Conservation (phyloP, 2,888 invertebrate species). For the Aleiodes leptofemur region DNA sequence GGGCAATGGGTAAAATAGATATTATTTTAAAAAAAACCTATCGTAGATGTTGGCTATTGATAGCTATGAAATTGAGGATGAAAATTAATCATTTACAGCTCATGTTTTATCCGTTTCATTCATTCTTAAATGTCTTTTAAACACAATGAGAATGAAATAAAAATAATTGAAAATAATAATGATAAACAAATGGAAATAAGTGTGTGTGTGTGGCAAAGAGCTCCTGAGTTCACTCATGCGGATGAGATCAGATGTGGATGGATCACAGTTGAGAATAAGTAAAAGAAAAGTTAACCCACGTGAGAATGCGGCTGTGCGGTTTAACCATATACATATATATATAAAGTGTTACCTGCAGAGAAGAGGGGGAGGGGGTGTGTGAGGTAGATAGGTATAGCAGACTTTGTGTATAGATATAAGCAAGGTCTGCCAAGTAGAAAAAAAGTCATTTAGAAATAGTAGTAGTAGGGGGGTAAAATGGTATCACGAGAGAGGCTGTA, state of each 20-base stretch:
- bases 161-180: neutral
- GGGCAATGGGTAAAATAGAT: neutral
- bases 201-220: conserved; percentile 28
- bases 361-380: conserved; percentile 9
- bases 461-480: conserved; percentile 35
- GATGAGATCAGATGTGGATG: conserved; percentile 23
- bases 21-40: neutral
- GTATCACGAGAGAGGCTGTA: conserved; percentile 18
- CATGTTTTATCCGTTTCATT: conserved; percentile 3
- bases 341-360: conserved; percentile 8
- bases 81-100: conserved; percentile 7
- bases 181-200: conserved; percentile 7
- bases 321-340: conserved; percentile 36
- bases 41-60: conserved; percentile 5
- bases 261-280: conserved; percentile 18
- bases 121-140: neutral
- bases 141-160: neutral
- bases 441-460: conserved; percentile 34
- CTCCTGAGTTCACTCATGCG: conserved; percentile 21
- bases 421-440: conserved; percentile 57
- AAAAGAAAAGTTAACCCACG: conserved; percentile 48
- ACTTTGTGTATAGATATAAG: conserved; percentile 38
- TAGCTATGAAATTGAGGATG: neutral
- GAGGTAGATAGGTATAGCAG: conserved; percentile 36
- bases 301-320: conserved; percentile 56